These are phyloP conservation scores for Moxostoma hubbsi DNA, from an alignment of 2,797 vertebrate species.

Conservation along the genomic window DNA sequence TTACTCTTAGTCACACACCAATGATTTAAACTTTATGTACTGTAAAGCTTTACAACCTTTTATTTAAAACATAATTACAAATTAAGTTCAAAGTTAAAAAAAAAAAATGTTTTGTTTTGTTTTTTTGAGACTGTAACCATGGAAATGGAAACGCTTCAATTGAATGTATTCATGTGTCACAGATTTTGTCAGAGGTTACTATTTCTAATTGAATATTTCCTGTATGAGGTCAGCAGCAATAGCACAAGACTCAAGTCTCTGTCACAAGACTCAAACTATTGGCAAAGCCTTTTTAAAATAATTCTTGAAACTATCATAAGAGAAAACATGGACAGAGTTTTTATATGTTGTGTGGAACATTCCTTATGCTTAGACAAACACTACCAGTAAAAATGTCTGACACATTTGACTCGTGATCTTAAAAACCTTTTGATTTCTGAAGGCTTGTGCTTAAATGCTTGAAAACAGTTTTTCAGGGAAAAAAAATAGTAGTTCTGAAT, in stretches of 20 bases:
- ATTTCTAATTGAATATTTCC: constrained; percentile 39
- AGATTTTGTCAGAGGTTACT: constrained; percentile 46
- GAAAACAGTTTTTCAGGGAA: too few relatives aligned
- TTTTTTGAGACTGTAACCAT: not conserved
- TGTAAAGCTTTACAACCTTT: not conserved
- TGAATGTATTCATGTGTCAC: constrained; percentile 34
- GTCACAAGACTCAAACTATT: not conserved
- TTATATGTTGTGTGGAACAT: not conserved
- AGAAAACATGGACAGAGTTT: not conserved
- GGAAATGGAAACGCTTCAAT: constrained; percentile 10
- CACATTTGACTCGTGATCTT: too few relatives aligned
- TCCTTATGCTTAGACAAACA: too few relatives aligned
- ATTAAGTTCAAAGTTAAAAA: not conserved
- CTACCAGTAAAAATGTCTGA: too few relatives aligned
- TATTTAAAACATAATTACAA: not conserved
- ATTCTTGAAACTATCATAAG: not conserved
- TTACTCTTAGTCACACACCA: constrained; percentile 39
- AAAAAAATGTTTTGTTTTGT: not conserved
- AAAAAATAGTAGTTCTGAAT: too few relatives aligned
- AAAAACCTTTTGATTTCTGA: too few relatives aligned
- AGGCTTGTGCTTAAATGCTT: too few relatives aligned
- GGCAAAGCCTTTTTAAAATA: not conserved
- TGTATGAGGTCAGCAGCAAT: constrained; percentile 41
- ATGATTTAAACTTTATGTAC: not conserved
- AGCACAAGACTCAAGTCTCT: constrained; percentile 37